phyloP scores from a whole-genome alignment of 2,888 invertebrate genomes.

The Coenonympha glycerion region DNA sequence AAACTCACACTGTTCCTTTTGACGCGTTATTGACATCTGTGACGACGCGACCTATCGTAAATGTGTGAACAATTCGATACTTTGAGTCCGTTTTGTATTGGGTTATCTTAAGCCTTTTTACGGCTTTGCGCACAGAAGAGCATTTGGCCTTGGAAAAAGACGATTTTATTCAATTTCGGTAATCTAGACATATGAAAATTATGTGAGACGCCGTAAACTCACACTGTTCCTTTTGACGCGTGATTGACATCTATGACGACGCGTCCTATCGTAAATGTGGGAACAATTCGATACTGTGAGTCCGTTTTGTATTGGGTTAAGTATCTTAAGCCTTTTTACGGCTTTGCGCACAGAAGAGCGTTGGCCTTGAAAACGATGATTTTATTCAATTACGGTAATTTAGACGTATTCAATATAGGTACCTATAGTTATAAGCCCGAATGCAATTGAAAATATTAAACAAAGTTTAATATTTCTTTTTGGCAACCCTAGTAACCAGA shows the following conservation, averaged over 20 bases:
- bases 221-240: slow-evolving; percentile 32
- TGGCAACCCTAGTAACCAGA: background rate
- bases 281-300: slow-evolving; percentile 14
- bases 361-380: too few species aligned
- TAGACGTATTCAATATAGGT: too few species aligned
- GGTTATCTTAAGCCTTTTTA: background rate
- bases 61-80: slow-evolving; percentile 20
- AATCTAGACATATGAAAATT: too few species aligned
- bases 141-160: too few species aligned
- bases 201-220: slow-evolving; percentile 39
- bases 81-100: slow-evolving; percentile 8
- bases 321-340: background rate
- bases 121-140: background rate
- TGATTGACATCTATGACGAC: slow-evolving; percentile 38
- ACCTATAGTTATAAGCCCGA: too few species aligned
- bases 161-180: too few species aligned
- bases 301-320: slow-evolving; percentile 7
- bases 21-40: slow-evolving; percentile 36
- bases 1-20: slow-evolving; percentile 34
- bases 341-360: background rate
- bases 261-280: slow-evolving; percentile 25
- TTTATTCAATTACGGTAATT: too few species aligned
- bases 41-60: slow-evolving; percentile 28
- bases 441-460: too few species aligned
- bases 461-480: too few species aligned